These are phyloP conservation scores for Drosophila putrida DNA, from an alignment of 2,888 invertebrate genomes.

Conservation along the genomic window DNA sequence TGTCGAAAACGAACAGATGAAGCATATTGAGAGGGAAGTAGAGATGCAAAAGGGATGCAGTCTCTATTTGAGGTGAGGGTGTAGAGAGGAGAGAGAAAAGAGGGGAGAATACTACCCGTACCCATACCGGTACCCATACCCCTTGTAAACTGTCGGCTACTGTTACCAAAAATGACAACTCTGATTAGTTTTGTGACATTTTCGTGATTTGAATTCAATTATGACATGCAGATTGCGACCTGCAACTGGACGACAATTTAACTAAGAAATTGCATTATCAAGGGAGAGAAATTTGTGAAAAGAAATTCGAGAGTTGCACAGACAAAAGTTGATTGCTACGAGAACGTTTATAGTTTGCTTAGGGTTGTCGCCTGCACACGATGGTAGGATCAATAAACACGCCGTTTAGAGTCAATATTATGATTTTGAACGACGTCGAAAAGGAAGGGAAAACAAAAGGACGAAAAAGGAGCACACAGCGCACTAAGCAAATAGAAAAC, in stretches of 20 bases:
- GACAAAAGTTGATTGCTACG: constrained; percentile 44
- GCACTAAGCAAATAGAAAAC: constrained; percentile 73
- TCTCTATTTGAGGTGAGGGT: background rate
- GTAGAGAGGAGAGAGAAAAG: background rate
- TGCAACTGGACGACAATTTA: constrained; percentile 19
- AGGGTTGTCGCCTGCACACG: constrained; percentile 16
- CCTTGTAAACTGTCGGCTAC: constrained; percentile 31
- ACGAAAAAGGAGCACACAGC: constrained; percentile 42
- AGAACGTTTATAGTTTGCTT: constrained; percentile 7
- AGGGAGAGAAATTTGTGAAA: background rate
- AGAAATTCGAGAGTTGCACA: constrained; percentile 27
- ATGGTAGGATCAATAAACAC: constrained; percentile 66
- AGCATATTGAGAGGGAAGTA: constrained; percentile 2
- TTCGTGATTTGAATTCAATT: constrained; percentile 83
- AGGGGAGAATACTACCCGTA: constrained; percentile 3
- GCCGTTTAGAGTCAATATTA: constrained; percentile 75
- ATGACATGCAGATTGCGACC: constrained; percentile 60
- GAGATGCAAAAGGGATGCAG: constrained; percentile 9
- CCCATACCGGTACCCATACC: background rate
- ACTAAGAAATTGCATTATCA: constrained; percentile 9
- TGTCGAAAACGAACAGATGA: constrained; percentile 72
- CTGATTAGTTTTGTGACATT: constrained; percentile 80
- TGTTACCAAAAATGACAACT: constrained; percentile 72
- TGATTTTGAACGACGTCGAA: constrained; percentile 59
- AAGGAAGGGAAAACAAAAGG: constrained; percentile 59